Evolutionary conservation across 2,113 vertebrate genomes (phyloP).

Genomic region (Gobius niger): DNA sequence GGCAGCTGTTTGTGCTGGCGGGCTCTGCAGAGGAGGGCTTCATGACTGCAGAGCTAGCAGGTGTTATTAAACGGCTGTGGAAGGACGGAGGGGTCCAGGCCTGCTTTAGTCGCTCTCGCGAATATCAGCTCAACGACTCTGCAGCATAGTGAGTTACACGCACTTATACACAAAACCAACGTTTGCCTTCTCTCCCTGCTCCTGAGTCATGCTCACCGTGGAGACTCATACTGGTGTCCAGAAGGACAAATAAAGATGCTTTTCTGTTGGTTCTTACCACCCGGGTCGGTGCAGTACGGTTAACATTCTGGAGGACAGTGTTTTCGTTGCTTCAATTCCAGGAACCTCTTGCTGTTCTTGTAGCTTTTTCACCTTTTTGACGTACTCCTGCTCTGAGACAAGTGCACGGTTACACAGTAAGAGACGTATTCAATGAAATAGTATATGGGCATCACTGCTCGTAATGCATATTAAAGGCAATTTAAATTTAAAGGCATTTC

Average conservation of each 20-base stretch:
- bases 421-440: too few relatives aligned
- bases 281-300: too few relatives aligned
- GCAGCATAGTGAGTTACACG: slow-evolving; percentile 91
- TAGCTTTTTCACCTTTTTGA: too few relatives aligned
- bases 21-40: slow-evolving; percentile 97
- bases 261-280: too few relatives aligned
- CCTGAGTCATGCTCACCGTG: slow-evolving; percentile 26
- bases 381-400: too few relatives aligned
- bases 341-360: too few relatives aligned
- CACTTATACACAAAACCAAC: slow-evolving; percentile 11
- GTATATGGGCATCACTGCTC: too few relatives aligned
- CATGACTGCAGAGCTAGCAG: slow-evolving; percentile 95
- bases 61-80: slow-evolving; percentile 96
- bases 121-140: slow-evolving; percentile 98
- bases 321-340: too few relatives aligned
- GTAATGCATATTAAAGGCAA: too few relatives aligned
- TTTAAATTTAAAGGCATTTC: too few relatives aligned
- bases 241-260: slow-evolving; percentile 9
- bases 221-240: background rate
- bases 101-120: slow-evolving; percentile 95
- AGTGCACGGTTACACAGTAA: too few relatives aligned
- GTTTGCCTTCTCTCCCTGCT: background rate
- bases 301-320: too few relatives aligned
- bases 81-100: slow-evolving; percentile 93
- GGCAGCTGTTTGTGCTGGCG: slow-evolving; percentile 94